These are phyloP conservation scores for Hoplostethus mediterraneus DNA, from an alignment of 2,797 vertebrate species.

Conservation along the genomic window DNA sequence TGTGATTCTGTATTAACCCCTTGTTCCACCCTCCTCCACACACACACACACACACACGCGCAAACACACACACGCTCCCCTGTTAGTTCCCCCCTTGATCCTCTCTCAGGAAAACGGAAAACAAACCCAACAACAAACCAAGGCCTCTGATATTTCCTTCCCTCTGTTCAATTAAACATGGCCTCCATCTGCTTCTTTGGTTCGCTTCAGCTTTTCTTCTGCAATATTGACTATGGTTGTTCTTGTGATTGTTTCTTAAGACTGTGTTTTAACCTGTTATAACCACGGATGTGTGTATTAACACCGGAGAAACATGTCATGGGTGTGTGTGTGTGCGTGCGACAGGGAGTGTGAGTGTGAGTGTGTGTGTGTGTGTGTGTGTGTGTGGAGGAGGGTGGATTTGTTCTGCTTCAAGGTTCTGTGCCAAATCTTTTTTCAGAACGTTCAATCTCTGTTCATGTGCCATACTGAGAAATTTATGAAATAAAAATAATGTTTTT, in stretches of 20 bases:
- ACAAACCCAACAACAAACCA: conserved; percentile 70
- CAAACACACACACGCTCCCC: conserved; percentile 18
- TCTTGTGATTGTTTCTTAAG: conserved; percentile 75
- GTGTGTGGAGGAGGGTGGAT: conserved; percentile 67
- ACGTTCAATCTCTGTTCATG: conserved; percentile 82
- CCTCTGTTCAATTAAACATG: conserved; percentile 86
- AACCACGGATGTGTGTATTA: conserved; percentile 74
- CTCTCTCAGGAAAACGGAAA: conserved; percentile 77
- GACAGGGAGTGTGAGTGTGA: conserved; percentile 26
- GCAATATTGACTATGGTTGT: conserved; percentile 78
- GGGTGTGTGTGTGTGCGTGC: conserved; percentile 27
- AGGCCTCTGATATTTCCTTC: conserved; percentile 79
- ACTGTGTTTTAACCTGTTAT: conserved; percentile 78
- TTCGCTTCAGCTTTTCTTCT: conserved; percentile 69
- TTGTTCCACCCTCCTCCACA: conserved; percentile 32
- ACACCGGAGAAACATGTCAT: conserved; percentile 73
- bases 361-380: conserved; percentile 21
- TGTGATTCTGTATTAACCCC: conserved; percentile 62
- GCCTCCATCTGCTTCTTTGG: conserved; percentile 80
- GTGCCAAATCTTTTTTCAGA: conserved; percentile 83
- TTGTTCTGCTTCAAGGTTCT: conserved; percentile 79
- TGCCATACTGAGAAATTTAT: conserved; percentile 83
- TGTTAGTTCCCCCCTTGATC: conserved; percentile 39
- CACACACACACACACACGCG: conserved; percentile 19
- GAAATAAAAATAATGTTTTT: conserved; percentile 82